Evolutionary conservation across 2,113 vertebrate genomes (phyloP).

Genomic region (Festucalex cinctus): DNA sequence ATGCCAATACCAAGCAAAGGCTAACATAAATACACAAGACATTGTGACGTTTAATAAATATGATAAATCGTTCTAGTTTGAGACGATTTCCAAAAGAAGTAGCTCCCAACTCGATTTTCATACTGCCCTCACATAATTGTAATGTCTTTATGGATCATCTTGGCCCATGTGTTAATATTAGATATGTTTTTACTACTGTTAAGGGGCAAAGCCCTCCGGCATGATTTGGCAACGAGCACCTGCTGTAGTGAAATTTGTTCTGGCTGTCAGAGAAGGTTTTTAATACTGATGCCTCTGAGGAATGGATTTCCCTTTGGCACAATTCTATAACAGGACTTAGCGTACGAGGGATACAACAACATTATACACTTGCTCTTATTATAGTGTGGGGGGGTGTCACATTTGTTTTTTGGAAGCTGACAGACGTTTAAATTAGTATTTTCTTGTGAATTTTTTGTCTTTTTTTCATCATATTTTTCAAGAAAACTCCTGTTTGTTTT

Average conservation of each 20-base stretch:
- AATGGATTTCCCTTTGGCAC: slow-evolving; percentile 5
- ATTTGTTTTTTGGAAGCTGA: too few relatives aligned
- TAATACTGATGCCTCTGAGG: neutral
- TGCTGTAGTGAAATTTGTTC: slow-evolving; percentile 1
- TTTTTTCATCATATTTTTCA: too few relatives aligned
- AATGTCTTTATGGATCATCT: neutral
- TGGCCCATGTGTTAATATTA: slow-evolving; percentile 2
- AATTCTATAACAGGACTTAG: neutral
- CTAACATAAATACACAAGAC: neutral
- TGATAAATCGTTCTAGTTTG: too few relatives aligned
- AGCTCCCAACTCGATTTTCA: neutral
- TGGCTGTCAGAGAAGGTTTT: neutral
- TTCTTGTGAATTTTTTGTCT: too few relatives aligned
- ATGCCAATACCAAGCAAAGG: neutral
- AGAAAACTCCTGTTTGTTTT: too few relatives aligned
- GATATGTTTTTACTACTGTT: neutral
- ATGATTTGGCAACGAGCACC: slow-evolving; percentile 3
- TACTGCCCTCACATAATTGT: neutral
- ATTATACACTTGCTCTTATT: neutral
- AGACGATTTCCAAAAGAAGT: too few relatives aligned
- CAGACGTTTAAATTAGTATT: too few relatives aligned
- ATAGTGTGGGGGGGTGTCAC: neutral
- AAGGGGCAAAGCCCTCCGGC: neutral
- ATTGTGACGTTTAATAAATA: neutral
- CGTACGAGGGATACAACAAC: neutral